phyloP scores from a whole-genome alignment of 1,140 invertebrate species.

The Trialeurodes vaporariorum region DNA sequence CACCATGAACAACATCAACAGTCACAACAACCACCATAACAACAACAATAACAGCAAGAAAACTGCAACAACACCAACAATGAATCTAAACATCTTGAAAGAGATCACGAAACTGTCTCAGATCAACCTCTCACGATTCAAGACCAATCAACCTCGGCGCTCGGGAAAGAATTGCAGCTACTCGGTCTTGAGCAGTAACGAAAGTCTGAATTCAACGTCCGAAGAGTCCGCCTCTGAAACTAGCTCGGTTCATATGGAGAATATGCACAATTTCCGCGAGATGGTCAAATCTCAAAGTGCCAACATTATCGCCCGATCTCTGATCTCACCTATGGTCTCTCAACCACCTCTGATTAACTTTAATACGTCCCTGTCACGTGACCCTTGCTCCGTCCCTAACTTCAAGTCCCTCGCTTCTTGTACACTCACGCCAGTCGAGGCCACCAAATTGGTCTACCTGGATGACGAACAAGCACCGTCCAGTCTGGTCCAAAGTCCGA shows the following conservation, averaged over 20 bases:
- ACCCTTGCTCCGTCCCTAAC: slow-evolving; percentile 64
- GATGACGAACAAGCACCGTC: slow-evolving; percentile 42
- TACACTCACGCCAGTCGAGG: slow-evolving; percentile 50
- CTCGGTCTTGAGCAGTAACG: slow-evolving; percentile 44
- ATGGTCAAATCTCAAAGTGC: slow-evolving; percentile 51
- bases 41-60: slow-evolving; percentile 16
- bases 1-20: slow-evolving; percentile 6
- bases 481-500: slow-evolving; percentile 6
- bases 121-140: slow-evolving; percentile 53
- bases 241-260: slow-evolving; percentile 15
- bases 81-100: slow-evolving; percentile 43
- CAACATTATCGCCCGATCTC: slow-evolving; percentile 38
- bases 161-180: slow-evolving; percentile 60
- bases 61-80: slow-evolving; percentile 17
- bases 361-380: slow-evolving; percentile 41
- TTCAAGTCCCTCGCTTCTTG: slow-evolving; percentile 38
- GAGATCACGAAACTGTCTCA: slow-evolving; percentile 62
- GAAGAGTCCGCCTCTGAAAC: neutral
- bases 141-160: slow-evolving; percentile 37
- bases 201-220: slow-evolving; percentile 19
- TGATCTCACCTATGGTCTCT: slow-evolving; percentile 19
- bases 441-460: slow-evolving; percentile 53
- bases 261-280: slow-evolving; percentile 37
- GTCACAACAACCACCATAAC: slow-evolving; percentile 13
- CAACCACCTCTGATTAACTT: slow-evolving; percentile 8